These are phyloP conservation scores for Sarcoramphus papa DNA, from an alignment of 2,797 vertebrate genomes.

Conservation along the genomic window DNA sequence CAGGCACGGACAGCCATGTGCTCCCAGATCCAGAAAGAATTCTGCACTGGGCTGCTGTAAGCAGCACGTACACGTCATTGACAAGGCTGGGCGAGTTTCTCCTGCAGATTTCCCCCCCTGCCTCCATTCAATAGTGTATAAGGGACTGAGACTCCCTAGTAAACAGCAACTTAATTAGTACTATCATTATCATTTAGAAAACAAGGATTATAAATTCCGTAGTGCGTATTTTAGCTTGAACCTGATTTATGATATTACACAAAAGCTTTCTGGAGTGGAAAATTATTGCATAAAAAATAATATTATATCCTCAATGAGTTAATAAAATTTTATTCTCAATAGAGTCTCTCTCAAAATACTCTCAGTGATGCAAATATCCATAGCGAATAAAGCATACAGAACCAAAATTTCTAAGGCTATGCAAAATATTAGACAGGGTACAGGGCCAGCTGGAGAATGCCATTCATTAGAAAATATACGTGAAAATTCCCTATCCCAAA, in stretches of 20 bases:
- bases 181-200: neutral
- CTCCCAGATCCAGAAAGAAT: neutral
- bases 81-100: neutral
- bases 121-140: neutral
- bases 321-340: slow-evolving; percentile 7
- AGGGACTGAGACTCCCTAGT: neutral
- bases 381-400: neutral
- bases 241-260: neutral
- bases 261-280: slow-evolving; percentile 11
- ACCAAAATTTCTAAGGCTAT: neutral
- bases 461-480: neutral
- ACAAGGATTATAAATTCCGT: neutral
- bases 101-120: neutral
- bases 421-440: neutral
- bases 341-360: neutral
- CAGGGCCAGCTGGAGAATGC: neutral
- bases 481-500: slow-evolving; percentile 14
- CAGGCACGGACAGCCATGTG: accelerated
- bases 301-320: neutral
- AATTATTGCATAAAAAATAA: slow-evolving; percentile 25
- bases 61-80: neutral
- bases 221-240: neutral
- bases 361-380: neutral
- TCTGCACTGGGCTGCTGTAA: neutral
- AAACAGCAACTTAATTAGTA: slow-evolving; percentile 14